Percentiles rank a stretch among this genome's conserved stretches.
These are phyloP conservation scores for Amblyjoppa fuscipennis DNA, from an alignment of 2,888 invertebrate genomes.

Conservation along the genomic window DNA sequence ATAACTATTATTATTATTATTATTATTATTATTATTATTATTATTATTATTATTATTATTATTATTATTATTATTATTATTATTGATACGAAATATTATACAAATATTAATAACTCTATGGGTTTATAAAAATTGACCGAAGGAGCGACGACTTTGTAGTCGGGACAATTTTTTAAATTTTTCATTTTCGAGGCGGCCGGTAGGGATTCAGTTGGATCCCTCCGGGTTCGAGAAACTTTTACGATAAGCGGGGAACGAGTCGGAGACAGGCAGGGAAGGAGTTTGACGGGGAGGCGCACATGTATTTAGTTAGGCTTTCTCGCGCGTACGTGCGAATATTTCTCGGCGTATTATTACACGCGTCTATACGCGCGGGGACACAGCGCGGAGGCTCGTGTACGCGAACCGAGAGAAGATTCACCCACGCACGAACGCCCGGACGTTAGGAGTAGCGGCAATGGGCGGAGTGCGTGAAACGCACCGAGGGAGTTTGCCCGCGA, in stretches of 20 bases:
- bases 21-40: too few relatives aligned
- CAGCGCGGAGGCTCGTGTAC: conserved; percentile 6
- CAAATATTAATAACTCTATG: neutral
- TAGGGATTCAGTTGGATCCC: neutral
- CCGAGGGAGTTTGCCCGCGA: neutral
- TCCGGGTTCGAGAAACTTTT: neutral
- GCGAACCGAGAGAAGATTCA: conserved; percentile 39
- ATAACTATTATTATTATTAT: too few relatives aligned
- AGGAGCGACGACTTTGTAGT: neutral
- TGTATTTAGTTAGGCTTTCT: conserved; percentile 50
- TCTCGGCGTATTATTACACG: conserved; percentile 22
- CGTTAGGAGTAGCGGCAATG: neutral
- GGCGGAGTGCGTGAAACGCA: neutral
- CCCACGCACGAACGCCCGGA: conserved; percentile 47
- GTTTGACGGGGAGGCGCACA: neutral
- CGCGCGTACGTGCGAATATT: conserved; percentile 57
- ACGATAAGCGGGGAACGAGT: neutral
- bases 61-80: too few relatives aligned
- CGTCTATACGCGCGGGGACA: conserved; percentile 9
- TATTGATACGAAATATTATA: too few relatives aligned
- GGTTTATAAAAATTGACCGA: too few relatives aligned
- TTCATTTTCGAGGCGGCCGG: neutral
- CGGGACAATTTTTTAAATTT: neutral
- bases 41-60: too few relatives aligned
- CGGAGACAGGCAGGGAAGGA: neutral